These are phyloP conservation scores for Microtus obscurus DNA, from an alignment of 2,797 vertebrate species.

Conservation along the genomic window DNA sequence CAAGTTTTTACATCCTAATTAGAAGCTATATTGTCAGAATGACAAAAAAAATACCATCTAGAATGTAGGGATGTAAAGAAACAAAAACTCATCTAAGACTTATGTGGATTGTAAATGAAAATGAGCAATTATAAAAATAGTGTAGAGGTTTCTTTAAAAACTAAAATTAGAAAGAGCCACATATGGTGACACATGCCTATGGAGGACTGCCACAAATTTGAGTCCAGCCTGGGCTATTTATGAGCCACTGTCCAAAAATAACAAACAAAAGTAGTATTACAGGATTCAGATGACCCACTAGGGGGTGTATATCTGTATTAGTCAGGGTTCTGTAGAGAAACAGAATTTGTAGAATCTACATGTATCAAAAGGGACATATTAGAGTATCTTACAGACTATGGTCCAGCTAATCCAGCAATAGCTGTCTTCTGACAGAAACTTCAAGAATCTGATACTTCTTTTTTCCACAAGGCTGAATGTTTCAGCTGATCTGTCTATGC, in stretches of 20 bases:
- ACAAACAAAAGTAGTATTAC: not conserved
- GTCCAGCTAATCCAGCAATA: not conserved
- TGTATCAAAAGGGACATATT: not conserved
- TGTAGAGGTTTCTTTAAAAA: not conserved
- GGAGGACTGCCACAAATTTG: not conserved
- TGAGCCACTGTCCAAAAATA: not conserved
- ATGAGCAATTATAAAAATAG: not conserved
- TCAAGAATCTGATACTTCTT: not conserved
- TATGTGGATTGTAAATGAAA: not conserved
- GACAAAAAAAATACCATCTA: not conserved
- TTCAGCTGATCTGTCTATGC: not conserved
- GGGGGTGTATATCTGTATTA: not conserved
- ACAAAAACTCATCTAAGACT: not conserved
- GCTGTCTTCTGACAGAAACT: not conserved
- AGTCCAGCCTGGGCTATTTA: not conserved
- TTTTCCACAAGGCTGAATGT: no score
- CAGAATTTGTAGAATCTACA: not conserved
- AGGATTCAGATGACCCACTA: not conserved
- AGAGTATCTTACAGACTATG: not conserved
- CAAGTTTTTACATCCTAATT: not conserved
- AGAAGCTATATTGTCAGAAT: not conserved
- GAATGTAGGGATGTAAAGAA: not conserved
- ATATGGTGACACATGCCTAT: no score
- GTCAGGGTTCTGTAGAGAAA: not conserved
- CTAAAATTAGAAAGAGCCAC: not conserved